Percentiles rank a stretch among this genome's conserved stretches.
Conservation (phyloP, 2,797 vertebrate genomes). For the Schizopygopsis pylzovi region DNA sequence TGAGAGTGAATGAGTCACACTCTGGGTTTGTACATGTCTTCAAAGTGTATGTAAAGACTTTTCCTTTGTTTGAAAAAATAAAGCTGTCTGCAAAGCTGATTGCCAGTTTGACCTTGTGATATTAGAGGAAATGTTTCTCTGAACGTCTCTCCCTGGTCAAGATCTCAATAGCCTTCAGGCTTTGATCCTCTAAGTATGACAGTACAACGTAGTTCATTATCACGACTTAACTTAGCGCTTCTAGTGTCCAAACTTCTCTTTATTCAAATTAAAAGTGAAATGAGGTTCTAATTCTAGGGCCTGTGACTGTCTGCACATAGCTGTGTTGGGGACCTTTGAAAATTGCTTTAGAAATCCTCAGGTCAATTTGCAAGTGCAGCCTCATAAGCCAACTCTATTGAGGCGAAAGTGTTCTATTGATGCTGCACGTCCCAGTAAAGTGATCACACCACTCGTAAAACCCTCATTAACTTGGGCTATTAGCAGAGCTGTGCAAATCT, state of each 20-base stretch:
- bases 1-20: constrained; percentile 40
- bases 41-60: constrained; percentile 38
- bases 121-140: constrained; percentile 46
- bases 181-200: constrained; percentile 66
- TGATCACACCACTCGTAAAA: constrained; percentile 72
- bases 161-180: constrained; percentile 55
- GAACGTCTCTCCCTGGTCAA: constrained; percentile 49
- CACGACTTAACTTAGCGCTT: constrained; percentile 55
- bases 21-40: constrained; percentile 26
- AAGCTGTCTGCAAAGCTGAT: constrained; percentile 57
- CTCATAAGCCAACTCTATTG: constrained; percentile 60
- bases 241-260: constrained; percentile 62
- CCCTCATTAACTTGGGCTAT: constrained; percentile 69
- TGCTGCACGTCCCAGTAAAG: constrained; percentile 64
- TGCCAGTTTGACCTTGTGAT: constrained; percentile 59
- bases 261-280: constrained; percentile 73
- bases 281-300: constrained; percentile 70
- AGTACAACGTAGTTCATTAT: constrained; percentile 71
- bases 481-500: constrained; percentile 59
- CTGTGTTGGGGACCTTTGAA: constrained; percentile 67
- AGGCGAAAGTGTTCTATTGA: constrained; percentile 61
- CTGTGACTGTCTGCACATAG: constrained; percentile 61
- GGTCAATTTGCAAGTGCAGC: constrained; percentile 69
- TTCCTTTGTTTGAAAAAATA: constrained; percentile 55
- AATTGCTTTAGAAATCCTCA: constrained; percentile 73